Conservation (phyloP, 2,797 vertebrate genomes). For the Pangasius djambal region DNA sequence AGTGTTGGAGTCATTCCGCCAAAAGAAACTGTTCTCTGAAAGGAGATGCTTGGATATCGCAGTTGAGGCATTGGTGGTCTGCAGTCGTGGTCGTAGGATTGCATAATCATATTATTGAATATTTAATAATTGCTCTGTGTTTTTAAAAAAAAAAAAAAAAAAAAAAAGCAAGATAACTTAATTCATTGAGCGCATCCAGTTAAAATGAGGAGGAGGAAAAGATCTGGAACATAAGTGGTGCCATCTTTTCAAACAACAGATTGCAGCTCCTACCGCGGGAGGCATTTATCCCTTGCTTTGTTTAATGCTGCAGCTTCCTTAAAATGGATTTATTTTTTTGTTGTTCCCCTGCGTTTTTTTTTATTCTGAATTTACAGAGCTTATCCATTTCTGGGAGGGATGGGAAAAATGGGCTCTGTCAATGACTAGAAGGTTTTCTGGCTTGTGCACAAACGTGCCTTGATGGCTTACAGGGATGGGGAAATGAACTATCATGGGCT, state of each 20-base stretch:
- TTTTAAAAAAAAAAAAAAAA: background rate
- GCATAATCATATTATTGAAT: background rate
- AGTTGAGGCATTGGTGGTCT: background rate
- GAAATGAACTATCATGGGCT: conserved; percentile 42
- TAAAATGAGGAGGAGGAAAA: conserved; percentile 17
- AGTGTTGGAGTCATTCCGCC: background rate
- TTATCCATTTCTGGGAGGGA: conserved; percentile 53
- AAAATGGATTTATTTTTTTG: conserved; percentile 59
- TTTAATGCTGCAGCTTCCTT: conserved; percentile 55
- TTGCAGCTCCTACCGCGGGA: conserved; percentile 47
- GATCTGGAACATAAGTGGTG: conserved; percentile 55
- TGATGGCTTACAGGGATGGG: conserved; percentile 56
- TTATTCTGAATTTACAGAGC: conserved; percentile 49
- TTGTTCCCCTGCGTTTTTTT: conserved; percentile 54
- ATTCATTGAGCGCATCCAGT: background rate
- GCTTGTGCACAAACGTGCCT: conserved; percentile 51
- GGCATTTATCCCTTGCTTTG: conserved; percentile 58
- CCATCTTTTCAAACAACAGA: conserved; percentile 60
- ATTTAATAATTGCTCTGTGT: background rate
- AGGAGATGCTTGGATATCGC: background rate
- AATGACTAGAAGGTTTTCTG: conserved; percentile 55
- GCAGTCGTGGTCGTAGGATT: background rate
- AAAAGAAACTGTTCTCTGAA: background rate
- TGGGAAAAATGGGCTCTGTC: conserved; percentile 50
- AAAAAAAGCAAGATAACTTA: background rate